phyloP scores from a whole-genome alignment of 2,888 invertebrate genomes.

The Auanema freiburgensis region DNA sequence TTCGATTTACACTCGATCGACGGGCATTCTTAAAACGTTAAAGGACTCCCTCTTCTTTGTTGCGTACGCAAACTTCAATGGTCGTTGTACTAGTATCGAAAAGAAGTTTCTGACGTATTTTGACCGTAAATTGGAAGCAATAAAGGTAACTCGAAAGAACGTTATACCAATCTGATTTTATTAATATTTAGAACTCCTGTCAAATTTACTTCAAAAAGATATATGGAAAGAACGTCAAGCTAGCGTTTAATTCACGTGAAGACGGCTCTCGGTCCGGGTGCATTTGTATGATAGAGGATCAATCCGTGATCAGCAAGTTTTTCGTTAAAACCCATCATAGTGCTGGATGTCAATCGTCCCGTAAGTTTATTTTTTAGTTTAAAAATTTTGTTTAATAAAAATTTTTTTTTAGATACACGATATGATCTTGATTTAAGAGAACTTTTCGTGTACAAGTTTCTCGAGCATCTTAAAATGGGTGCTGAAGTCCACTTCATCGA shows the following conservation, averaged over 20 bases:
- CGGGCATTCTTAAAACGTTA: too few species aligned
- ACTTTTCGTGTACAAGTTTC: slow-evolving; percentile 19
- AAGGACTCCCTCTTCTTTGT: slow-evolving; percentile 23
- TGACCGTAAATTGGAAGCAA: slow-evolving; percentile 26
- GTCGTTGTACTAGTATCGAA: slow-evolving; percentile 19
- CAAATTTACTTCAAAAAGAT: slow-evolving; percentile 23
- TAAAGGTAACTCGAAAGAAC: slow-evolving; percentile 30
- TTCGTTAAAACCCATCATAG: slow-evolving; percentile 25
- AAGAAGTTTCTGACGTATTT: slow-evolving; percentile 22
- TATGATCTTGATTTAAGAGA: slow-evolving; percentile 14
- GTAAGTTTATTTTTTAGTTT: slow-evolving; percentile 23
- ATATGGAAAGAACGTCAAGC: slow-evolving; percentile 23
- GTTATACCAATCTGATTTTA: slow-evolving; percentile 22
- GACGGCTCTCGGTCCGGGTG: slow-evolving; percentile 14
- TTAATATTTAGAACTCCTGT: slow-evolving; percentile 26
- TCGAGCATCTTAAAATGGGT: slow-evolving; percentile 15
- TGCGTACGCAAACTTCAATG: slow-evolving; percentile 18
- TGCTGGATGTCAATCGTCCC: slow-evolving; percentile 18
- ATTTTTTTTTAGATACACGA: slow-evolving; percentile 14
- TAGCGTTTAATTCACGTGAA: slow-evolving; percentile 16
- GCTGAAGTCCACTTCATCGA: slow-evolving; percentile 17
- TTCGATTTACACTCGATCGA: slow-evolving; percentile 24
- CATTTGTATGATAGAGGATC: slow-evolving; percentile 10
- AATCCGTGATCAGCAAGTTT: slow-evolving; percentile 21
- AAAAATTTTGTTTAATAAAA: slow-evolving; percentile 15